Evolutionary conservation across 2,888 invertebrate genomes (phyloP), one percentile per base, ranked within the genome.

Genomic region (Ochlodes sylvanus): DNA sequence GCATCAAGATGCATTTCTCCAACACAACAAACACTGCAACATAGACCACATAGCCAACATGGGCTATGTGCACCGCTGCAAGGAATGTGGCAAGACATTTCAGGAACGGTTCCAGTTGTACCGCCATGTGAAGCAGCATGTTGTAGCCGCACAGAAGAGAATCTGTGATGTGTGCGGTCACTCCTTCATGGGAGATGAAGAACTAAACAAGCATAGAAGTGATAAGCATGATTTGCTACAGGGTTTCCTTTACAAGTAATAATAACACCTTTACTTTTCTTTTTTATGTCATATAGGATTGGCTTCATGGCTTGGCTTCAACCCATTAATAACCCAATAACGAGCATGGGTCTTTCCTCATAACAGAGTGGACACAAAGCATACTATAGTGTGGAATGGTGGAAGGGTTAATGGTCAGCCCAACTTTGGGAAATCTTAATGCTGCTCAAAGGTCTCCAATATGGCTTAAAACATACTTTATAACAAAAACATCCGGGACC

Each of bases 91-190:
- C 0, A 78, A 84, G 7, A 81, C 80, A 0, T 93, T 90, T 52
- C 85, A 81, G 73, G 87, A 91, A 38, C 76, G 89, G 69, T 85
- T 87, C 47, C 81, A 83, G 15, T 66, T 93, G 1, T 93, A 89
- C 67, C 83, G 80, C 47, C 94, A 94, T 80, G 92, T 85, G 0
- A 90, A 85, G 72, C 73, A 80, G 5, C 93, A 94, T 77, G 73
- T 93, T 5, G 70, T 84, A 4, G 88, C 87, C 63, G 73, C 81
- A 1, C 81, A 87, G 7, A 81, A 86, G 68, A 85, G 76, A 42
- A 76, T 84, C 15, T 92, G 92, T 81, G 90, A 90, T 75, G 78
- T 88, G 34, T 92, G 92, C 68, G 87, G 90, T 0, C 89, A 88
- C 27, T 79, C 71, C 0, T 89, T 88, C 64, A 72, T 77, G 32